Evolutionary conservation across 2,113 vertebrate genomes (phyloP).

Genomic region (Pteruthius melanotis): DNA sequence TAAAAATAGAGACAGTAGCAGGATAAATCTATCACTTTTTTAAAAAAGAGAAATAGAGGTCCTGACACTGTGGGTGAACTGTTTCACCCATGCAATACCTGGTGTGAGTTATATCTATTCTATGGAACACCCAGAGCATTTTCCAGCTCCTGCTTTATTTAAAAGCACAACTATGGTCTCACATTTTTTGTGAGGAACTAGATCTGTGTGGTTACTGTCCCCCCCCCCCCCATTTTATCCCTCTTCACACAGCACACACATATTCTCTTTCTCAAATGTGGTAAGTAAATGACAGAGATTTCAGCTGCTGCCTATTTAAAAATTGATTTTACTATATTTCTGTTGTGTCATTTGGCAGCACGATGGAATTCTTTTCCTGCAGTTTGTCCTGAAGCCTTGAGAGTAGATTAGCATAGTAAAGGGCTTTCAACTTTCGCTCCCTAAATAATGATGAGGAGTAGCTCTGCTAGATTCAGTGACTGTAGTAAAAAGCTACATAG

Average conservation of each 20-base stretch:
- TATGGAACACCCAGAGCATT: not conserved
- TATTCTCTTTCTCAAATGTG: not conserved
- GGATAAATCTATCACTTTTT: not conserved
- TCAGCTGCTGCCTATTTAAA: slow-evolving; percentile 2
- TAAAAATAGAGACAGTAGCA: not conserved
- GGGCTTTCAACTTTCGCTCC: not conserved
- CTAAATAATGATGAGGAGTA: not conserved
- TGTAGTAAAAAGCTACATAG: not conserved
- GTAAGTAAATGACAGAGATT: not conserved
- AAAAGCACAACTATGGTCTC: not conserved
- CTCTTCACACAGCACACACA: not conserved
- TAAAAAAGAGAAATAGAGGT: not conserved
- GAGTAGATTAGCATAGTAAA: not conserved
- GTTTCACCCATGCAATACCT: not conserved
- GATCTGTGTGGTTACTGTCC: not conserved
- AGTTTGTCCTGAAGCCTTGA: not conserved
- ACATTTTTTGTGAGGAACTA: not conserved
- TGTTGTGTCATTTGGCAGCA: not conserved
- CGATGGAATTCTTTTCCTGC: not conserved
- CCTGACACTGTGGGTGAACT: not conserved
- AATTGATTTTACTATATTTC: not conserved
- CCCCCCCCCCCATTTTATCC: not conserved
- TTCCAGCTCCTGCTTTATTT: not conserved
- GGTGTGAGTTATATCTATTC: not conserved
- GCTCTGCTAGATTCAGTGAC: not conserved